Evolutionary conservation across 2,888 invertebrate species (phyloP).

Genomic region (Epirrita christyi): DNA sequence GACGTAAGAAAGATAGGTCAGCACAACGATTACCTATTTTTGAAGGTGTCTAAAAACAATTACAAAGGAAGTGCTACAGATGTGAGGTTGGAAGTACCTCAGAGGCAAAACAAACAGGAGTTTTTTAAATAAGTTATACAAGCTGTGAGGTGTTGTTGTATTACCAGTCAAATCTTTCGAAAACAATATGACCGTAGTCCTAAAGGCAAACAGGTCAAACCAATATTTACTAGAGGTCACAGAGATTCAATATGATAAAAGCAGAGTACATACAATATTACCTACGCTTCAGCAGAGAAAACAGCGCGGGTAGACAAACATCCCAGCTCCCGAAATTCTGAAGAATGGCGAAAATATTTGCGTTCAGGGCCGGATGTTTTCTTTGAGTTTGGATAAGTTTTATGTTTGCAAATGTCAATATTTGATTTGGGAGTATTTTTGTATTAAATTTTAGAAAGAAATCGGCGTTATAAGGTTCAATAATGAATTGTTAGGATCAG

Average conservation of each 20-base stretch:
- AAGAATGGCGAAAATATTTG: constrained; percentile 22
- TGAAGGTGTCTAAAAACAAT: no score
- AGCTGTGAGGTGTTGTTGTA: no score
- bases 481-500: no score
- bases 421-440: neutral
- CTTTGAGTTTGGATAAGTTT: neutral
- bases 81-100: no score
- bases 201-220: constrained; percentile 3
- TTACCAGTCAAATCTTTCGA: neutral
- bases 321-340: constrained; percentile 1
- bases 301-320: constrained; percentile 11
- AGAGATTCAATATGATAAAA: constrained; percentile 7
- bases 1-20: no score
- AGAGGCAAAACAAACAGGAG: no score
- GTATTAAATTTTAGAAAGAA: neutral
- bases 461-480: neutral
- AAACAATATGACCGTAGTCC: neutral
- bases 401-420: neutral
- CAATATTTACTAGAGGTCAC: constrained; percentile 21
- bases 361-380: neutral
- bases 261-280: neutral
- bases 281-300: constrained; percentile 12
- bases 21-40: no score
- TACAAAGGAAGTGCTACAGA: no score
- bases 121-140: no score